Conservation (phyloP, 53 echinoderm and acorn worm species). For the Actinopyga echinites region DNA sequence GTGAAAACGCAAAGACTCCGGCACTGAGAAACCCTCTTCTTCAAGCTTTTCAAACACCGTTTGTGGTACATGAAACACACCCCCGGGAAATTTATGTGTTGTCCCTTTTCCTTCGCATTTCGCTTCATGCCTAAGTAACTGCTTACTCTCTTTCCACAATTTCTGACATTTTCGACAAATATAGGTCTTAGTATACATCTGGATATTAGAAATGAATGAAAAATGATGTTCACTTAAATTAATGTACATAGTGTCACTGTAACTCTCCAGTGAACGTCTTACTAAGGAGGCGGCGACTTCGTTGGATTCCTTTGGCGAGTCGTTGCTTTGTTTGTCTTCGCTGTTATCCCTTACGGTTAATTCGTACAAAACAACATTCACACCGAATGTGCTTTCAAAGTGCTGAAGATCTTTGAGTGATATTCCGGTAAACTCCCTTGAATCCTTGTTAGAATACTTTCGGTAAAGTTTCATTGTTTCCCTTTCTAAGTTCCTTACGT, state of each 20-base stretch:
- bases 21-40: not conserved
- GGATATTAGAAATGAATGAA: not conserved
- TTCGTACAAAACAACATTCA: too few species aligned
- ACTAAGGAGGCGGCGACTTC: too few species aligned
- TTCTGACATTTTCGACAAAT: not conserved
- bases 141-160: not conserved
- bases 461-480: too few species aligned
- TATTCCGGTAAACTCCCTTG: too few species aligned
- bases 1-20: not conserved
- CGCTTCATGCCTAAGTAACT: not conserved
- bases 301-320: too few species aligned
- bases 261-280: not conserved
- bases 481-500: not conserved
- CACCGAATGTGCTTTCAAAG: too few species aligned
- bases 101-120: not conserved
- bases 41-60: not conserved
- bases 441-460: too few species aligned
- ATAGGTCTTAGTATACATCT: constrained; percentile 5
- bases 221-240: constrained; percentile 6
- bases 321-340: too few species aligned
- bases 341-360: too few species aligned
- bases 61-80: not conserved
- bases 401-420: too few species aligned
- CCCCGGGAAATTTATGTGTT: not conserved
- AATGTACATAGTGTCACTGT: not conserved